Conservation (phyloP, 2,797 vertebrate genomes). For the Petrocephalus sullivani region DNA sequence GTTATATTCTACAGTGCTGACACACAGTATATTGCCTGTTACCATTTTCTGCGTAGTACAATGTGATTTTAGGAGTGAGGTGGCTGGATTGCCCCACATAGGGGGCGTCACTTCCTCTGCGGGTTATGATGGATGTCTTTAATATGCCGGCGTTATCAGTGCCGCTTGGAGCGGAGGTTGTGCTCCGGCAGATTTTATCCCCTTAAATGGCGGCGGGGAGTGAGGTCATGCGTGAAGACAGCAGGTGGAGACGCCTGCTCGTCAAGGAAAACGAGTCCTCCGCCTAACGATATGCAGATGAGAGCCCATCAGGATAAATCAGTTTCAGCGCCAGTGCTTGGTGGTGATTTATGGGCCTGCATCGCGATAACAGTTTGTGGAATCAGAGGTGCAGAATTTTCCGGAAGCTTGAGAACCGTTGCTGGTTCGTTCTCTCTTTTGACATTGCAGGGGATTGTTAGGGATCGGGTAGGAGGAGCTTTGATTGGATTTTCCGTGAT, state of each 20-base stretch:
- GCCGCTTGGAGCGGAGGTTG: not conserved
- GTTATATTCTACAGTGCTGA: not conserved
- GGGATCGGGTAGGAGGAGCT: slow-evolving; percentile 28
- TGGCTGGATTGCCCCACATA: not conserved
- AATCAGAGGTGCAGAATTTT: not conserved
- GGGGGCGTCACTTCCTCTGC: not conserved
- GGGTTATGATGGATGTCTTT: slow-evolving; percentile 14
- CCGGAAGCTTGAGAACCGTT: not conserved
- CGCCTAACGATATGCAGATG: slow-evolving; percentile 90
- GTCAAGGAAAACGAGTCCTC: slow-evolving; percentile 79
- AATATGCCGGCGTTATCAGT: not conserved
- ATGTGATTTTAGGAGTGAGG: not conserved
- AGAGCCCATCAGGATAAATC: slow-evolving; percentile 86
- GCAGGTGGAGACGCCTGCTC: slow-evolving; percentile 69
- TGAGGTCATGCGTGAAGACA: slow-evolving; percentile 66
- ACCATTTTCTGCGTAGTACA: not conserved
- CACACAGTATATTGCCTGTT: not conserved
- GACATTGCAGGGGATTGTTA: slow-evolving; percentile 37
- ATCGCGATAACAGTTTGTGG: slow-evolving; percentile 11
- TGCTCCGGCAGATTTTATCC: slow-evolving; percentile 57
- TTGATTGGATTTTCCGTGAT: not conserved
- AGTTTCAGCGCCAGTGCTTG: slow-evolving; percentile 79
- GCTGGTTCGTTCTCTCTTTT: slow-evolving; percentile 22
- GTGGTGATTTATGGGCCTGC: slow-evolving; percentile 49
- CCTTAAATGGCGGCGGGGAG: slow-evolving; percentile 71